Evolutionary conservation across 1,140 invertebrate genomes (phyloP), one percentile per base, ranked within the genome.

Genomic region (Pseudomyrmex flavicornis): DNA sequence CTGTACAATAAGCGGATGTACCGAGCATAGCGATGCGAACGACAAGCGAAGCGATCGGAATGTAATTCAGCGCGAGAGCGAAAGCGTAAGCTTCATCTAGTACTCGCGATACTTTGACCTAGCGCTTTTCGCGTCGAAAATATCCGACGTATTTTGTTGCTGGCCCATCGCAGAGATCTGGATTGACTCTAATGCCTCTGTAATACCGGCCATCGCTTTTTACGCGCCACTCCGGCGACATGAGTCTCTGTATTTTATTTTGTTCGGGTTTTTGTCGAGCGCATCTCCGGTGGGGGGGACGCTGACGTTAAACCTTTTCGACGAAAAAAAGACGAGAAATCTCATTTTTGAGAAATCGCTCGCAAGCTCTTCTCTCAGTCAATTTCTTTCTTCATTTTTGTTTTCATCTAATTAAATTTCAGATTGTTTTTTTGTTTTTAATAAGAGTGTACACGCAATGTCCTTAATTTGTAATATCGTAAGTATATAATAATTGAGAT

Each of bases 131-230:
- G 50, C 44, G 65, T 70, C 44, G 76, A 79, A 79, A 79, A 79
- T 70, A 79, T 70, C 65, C 76, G 76, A 70, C 76, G 76, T 79
- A 79, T 79, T 79, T 79, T 79, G 76, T 79, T 66, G 54, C 76
- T 69, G 65, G 66, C 59, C 65, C 65, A 79, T 79, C 76, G 76
- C 76, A 56, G 76, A 79, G 52, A 79, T 79, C 76, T 70, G 76
- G 76, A 79, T 79, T 79, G 76, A 35, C 76, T 79, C 65, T 79
- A 79, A 79, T 79, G 76, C 76, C 65, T 70, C 76, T 59, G 76
- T 79, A 79, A 79, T 79, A 79, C 65, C 66, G 76, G 76, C 76
- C 76, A 79, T 79, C 76, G 76, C 76, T 79, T 79, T 79, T 79
- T 79, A 79, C 65, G 76, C 65, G 65, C 66, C 65, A 68, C 54